Percentiles rank a stretch among this genome's conserved stretches.
phyloP scores from a whole-genome alignment of 2,113 vertebrate species.

The Lutjanus erythropterus region DNA sequence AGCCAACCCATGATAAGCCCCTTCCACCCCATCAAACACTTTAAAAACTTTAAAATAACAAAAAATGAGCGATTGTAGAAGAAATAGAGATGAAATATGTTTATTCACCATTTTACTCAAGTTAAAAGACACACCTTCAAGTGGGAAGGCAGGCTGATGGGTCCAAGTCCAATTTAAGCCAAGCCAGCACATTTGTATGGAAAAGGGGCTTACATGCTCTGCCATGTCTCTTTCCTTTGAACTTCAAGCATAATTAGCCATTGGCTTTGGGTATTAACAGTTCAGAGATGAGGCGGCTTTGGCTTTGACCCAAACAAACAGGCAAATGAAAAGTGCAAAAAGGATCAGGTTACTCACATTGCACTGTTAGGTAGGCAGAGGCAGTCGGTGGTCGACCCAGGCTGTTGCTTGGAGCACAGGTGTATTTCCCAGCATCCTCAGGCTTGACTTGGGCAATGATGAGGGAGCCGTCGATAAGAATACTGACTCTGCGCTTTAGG shows the following conservation, averaged over 20 bases:
- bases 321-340: background rate
- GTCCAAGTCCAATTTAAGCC: too few species aligned
- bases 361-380: slow-evolving; percentile 95
- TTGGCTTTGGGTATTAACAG: background rate
- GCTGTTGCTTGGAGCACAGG: slow-evolving; percentile 98
- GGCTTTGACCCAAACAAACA: slow-evolving; percentile 3
- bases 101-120: too few species aligned
- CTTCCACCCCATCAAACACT: too few species aligned
- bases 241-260: background rate
- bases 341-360: slow-evolving; percentile 91
- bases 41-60: too few species aligned
- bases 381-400: slow-evolving; percentile 95
- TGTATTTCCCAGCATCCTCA: slow-evolving; percentile 96
- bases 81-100: too few species aligned
- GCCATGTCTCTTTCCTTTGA: background rate
- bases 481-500: slow-evolving; percentile 96
- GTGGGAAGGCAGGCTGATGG: too few species aligned
- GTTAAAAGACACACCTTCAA: too few species aligned
- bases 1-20: too few species aligned
- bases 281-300: background rate
- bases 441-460: slow-evolving; percentile 97
- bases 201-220: background rate
- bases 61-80: too few species aligned
- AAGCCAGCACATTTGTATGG: too few species aligned
- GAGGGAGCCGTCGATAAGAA: slow-evolving; percentile 96